Conservation (phyloP, 2,113 vertebrate species). For the Macroglossus sobrinus region DNA sequence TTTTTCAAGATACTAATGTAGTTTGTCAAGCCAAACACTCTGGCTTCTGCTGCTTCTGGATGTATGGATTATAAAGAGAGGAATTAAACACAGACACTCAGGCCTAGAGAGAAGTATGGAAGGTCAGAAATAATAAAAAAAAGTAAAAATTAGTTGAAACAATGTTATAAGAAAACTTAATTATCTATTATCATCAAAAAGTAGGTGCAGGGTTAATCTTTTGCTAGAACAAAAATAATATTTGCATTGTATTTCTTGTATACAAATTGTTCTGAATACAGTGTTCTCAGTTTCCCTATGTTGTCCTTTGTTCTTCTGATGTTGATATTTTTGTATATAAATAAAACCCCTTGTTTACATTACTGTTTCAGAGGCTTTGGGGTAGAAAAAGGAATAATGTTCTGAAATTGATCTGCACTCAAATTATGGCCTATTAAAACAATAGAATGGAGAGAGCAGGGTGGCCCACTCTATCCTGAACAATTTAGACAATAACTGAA, state of each 20-base stretch:
- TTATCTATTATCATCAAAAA: neutral
- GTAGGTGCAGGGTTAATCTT: slow-evolving; percentile 45
- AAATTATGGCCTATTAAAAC: slow-evolving; percentile 46
- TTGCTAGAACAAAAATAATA: slow-evolving; percentile 48
- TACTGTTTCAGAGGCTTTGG: slow-evolving; percentile 52
- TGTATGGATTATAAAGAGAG: neutral
- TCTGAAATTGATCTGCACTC: slow-evolving; percentile 46
- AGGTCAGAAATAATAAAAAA: neutral
- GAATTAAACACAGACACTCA: neutral
- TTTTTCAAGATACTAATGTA: neutral
- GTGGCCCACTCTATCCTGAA: neutral
- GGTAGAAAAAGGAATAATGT: slow-evolving; percentile 54
- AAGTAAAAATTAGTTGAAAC: neutral
- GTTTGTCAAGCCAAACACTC: neutral
- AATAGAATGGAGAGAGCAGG: slow-evolving; percentile 14
- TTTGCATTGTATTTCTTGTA: slow-evolving; percentile 36
- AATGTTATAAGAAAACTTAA: neutral
- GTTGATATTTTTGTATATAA: slow-evolving; percentile 60
- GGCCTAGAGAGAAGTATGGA: neutral
- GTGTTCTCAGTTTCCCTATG: slow-evolving; percentile 5
- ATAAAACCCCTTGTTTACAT: slow-evolving; percentile 63
- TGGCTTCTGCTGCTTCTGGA: neutral
- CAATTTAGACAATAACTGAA: slow-evolving; percentile 36
- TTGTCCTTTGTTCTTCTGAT: slow-evolving; percentile 53
- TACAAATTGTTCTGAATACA: slow-evolving; percentile 39